Percentiles rank a stretch among this genome's conserved stretches.
These are phyloP conservation scores for Pyrgus malvae DNA, from an alignment of 2,888 invertebrate genomes.

Conservation along the genomic window DNA sequence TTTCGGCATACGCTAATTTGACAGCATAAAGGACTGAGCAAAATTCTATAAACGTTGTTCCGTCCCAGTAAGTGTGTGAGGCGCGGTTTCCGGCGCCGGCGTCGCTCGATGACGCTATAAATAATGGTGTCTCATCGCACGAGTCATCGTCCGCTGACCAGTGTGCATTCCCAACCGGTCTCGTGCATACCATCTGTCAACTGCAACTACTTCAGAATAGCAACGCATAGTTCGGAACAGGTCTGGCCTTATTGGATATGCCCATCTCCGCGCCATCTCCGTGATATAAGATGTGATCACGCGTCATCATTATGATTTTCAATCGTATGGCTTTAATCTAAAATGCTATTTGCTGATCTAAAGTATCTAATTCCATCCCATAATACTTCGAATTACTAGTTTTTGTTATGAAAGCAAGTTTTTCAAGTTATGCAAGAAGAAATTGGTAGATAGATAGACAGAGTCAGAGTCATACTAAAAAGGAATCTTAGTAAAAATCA, in stretches of 20 bases:
- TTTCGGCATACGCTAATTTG: too few relatives aligned
- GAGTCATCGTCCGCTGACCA: conserved; percentile 74
- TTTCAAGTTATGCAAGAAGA: too few relatives aligned
- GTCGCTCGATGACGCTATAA: conserved; percentile 68
- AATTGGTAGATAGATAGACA: too few relatives aligned
- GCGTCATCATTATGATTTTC: too few relatives aligned
- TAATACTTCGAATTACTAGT: too few relatives aligned
- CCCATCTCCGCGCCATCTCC: conserved; percentile 4
- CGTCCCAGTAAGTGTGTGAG: conserved; percentile 61
- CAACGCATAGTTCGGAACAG: conserved; percentile 25
- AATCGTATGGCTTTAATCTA: too few relatives aligned
- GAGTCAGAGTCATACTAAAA: too few relatives aligned
- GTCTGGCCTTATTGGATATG: conserved; percentile 21
- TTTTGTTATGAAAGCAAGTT: too few relatives aligned
- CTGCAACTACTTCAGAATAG: conserved; percentile 30
- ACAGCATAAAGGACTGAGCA: conserved; percentile 8
- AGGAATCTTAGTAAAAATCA: too few relatives aligned
- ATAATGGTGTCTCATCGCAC: conserved; percentile 75
- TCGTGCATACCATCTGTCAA: conserved; percentile 63
- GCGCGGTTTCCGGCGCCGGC: conserved; percentile 75
- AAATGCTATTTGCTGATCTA: too few relatives aligned
- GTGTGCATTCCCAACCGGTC: conserved; percentile 56
- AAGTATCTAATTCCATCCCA: too few relatives aligned
- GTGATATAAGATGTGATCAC: too few relatives aligned
- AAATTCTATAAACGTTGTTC: conserved; percentile 49